A percentile compares a stretch with the other conserved stretches of the same genome.
Evolutionary conservation across 2,888 invertebrate species (phyloP).

Genomic region (Machimus atricapillus): DNA sequence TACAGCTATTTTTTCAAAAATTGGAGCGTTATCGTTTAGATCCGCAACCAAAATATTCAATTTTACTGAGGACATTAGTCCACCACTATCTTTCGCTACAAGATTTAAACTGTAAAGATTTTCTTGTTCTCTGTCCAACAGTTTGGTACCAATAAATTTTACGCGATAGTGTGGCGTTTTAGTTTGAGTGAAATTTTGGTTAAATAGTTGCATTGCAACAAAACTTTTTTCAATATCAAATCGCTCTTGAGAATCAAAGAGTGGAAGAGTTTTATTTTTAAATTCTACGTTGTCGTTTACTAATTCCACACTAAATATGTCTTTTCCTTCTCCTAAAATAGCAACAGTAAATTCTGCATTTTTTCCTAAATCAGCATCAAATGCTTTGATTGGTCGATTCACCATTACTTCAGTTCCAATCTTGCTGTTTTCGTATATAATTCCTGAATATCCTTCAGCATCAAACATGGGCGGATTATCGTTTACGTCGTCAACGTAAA

Average conservation of each 20-base stretch:
- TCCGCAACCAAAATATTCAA: constrained; percentile 76
- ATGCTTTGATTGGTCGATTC: constrained; percentile 72
- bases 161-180: constrained; percentile 57
- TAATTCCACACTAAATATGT: constrained; percentile 68
- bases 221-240: constrained; percentile 60
- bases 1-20: constrained; percentile 74
- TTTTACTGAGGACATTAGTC: constrained; percentile 76
- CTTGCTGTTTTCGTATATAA: constrained; percentile 78
- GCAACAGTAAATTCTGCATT: constrained; percentile 75
- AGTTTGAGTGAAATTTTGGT: constrained; percentile 54
- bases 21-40: constrained; percentile 82
- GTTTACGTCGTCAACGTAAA: constrained; percentile 85
- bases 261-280: constrained; percentile 50
- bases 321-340: constrained; percentile 77
- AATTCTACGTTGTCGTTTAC: constrained; percentile 65
- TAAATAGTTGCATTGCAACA: constrained; percentile 59
- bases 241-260: constrained; percentile 59
- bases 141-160: constrained; percentile 57
- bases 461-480: constrained; percentile 86
- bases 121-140: constrained; percentile 78
- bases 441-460: constrained; percentile 74
- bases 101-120: constrained; percentile 73
- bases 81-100: constrained; percentile 79
- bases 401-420: constrained; percentile 74
- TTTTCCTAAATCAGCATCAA: constrained; percentile 73